Evolutionary conservation across 2,113 vertebrate genomes (phyloP).

Genomic region (Synodontis membranacea): DNA sequence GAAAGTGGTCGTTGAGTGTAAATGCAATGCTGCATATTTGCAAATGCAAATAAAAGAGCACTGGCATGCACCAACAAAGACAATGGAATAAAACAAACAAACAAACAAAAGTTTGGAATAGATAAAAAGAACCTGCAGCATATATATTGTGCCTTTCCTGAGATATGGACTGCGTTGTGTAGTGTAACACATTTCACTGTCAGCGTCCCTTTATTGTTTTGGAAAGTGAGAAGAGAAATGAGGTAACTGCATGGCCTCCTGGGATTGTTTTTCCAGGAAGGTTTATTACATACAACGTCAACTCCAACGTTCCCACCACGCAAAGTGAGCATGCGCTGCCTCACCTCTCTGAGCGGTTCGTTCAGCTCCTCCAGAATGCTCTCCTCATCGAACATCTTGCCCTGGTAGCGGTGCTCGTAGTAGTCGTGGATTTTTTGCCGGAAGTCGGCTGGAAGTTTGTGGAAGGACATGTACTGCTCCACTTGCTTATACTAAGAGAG

Average conservation of each 20-base stretch:
- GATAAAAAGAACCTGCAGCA: neutral
- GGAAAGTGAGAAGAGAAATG: conserved; percentile 29
- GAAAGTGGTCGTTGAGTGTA: neutral
- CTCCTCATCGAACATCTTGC: conserved; percentile 99
- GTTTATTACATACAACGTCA: conserved; percentile 40
- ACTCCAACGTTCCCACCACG: conserved; percentile 1
- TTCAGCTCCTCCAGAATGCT: conserved; percentile 95
- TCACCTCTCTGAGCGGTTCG: conserved; percentile 90
- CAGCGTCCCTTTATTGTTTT: conserved; percentile 32
- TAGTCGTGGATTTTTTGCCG: conserved; percentile 97
- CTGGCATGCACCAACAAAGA: neutral
- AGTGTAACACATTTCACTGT: neutral
- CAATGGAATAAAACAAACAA: neutral
- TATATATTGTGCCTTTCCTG: neutral
- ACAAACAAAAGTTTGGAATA: neutral
- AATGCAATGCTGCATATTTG: neutral
- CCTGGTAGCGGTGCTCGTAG: conserved; percentile 97
- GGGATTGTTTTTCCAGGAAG: conserved; percentile 37
- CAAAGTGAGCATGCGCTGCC: neutral
- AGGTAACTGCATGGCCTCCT: conserved; percentile 26
- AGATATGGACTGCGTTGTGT: conserved; percentile 24
- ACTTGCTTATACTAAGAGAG: conserved; percentile 91
- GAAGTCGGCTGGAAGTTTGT: conserved; percentile 94
- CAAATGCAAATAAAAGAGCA: neutral
- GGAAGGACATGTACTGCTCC: conserved; percentile 99